phyloP scores from a whole-genome alignment of 2,113 vertebrate genomes.

The Ranitomeya variabilis region DNA sequence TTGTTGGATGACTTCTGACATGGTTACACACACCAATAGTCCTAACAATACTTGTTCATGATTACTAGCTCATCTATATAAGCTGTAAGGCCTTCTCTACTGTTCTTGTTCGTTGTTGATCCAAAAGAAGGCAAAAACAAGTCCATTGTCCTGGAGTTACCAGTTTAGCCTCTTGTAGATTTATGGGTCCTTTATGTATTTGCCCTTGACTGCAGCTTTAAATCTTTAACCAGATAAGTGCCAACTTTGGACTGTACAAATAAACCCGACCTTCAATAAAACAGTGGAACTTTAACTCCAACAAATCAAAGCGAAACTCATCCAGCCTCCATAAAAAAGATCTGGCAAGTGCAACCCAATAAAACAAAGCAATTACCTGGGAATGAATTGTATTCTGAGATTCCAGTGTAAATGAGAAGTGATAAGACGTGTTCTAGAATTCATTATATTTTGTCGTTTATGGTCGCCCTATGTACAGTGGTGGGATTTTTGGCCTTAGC shows the following conservation, averaged over 20 bases:
- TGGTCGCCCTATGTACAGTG: background rate
- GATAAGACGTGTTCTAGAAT: constrained; percentile 14
- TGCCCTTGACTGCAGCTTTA: constrained; percentile 1
- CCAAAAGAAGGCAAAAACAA: background rate
- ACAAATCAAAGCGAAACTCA: constrained; percentile 11
- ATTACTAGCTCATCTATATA: no score
- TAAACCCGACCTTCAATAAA: constrained; percentile 18
- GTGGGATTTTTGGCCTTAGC: background rate
- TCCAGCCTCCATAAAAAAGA: constrained; percentile 18
- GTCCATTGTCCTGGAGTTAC: background rate
- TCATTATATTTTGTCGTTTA: background rate
- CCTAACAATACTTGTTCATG: no score
- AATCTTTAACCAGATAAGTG: constrained; percentile 7
- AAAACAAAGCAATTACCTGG: constrained; percentile 24
- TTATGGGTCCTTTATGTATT: background rate
- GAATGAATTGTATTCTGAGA: constrained; percentile 5
- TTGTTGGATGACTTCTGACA: no score
- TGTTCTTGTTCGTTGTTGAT: background rate
- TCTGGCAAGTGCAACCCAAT: constrained; percentile 7
- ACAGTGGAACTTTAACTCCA: background rate
- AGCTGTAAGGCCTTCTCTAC: no score
- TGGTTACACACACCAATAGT: no score
- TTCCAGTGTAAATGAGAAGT: background rate
- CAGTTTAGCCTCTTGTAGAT: background rate
- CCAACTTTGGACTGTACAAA: background rate